Conservation (phyloP, 2,888 invertebrate species). For the Coecobrya sp. region DNA sequence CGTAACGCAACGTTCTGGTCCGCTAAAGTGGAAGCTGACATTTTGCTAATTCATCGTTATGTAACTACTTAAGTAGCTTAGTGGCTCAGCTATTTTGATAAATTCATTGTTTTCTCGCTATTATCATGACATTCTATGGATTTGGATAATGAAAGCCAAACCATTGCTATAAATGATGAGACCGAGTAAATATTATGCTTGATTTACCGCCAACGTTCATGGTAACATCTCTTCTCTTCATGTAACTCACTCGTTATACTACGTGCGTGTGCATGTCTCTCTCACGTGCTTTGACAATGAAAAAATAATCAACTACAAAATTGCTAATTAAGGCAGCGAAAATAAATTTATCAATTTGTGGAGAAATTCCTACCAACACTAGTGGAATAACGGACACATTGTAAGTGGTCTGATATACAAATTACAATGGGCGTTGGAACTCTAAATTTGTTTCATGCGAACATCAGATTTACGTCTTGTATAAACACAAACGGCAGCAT, state of each 20-base stretch:
- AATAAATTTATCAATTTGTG: constrained; percentile 28
- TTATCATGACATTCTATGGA: background rate
- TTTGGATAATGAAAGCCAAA: background rate
- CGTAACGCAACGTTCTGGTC: background rate
- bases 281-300: background rate
- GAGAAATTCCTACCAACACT: background rate
- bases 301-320: background rate
- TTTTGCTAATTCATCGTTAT: constrained; percentile 11
- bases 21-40: background rate
- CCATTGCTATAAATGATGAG: background rate
- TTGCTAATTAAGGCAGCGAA: constrained; percentile 21
- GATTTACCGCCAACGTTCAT: background rate
- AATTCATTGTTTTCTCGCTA: background rate
- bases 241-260: background rate
- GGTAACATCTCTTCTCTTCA: too few relatives aligned
- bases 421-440: too few relatives aligned
- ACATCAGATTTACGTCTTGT: background rate
- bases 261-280: background rate
- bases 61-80: background rate
- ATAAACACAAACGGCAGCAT: background rate
- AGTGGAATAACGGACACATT: background rate
- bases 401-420: too few relatives aligned
- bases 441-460: too few relatives aligned
- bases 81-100: background rate
- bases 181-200: background rate